A percentile compares a stretch with the other conserved stretches of the same genome.
Conservation (phyloP, 2,797 vertebrate genomes). For the Microctenopoma steveboyesi region DNA sequence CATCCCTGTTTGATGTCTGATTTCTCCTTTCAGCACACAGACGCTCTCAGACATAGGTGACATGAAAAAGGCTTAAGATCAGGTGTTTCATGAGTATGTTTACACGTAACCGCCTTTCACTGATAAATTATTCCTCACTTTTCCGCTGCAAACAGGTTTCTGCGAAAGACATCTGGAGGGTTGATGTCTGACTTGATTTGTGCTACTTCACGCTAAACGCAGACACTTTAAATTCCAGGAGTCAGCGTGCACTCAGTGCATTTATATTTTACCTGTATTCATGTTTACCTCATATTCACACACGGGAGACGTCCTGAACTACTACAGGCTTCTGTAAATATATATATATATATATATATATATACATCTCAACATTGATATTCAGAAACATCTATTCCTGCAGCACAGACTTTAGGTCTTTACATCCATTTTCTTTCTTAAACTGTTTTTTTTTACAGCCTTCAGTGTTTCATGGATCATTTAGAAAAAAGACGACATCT, state of each 20-base stretch:
- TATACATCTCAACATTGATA: neutral
- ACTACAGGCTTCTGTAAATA: neutral
- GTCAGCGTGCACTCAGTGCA: neutral
- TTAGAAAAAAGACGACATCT: no score
- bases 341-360: neutral
- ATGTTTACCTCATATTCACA: neutral
- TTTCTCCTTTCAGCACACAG: conserved; percentile 41
- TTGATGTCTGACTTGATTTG: conserved; percentile 63
- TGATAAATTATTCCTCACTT: conserved; percentile 44
- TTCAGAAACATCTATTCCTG: neutral
- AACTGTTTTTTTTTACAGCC: no score
- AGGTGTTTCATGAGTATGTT: conserved; percentile 75
- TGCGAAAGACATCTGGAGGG: conserved; percentile 43
- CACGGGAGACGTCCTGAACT: neutral
- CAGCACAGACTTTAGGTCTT: neutral
- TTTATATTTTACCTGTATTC: conserved; percentile 34
- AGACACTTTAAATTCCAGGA: conserved; percentile 39
- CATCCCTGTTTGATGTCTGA: conserved; percentile 65
- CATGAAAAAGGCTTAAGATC: conserved; percentile 68
- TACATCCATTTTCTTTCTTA: no score
- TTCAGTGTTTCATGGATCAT: no score
- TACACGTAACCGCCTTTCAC: conserved; percentile 46
- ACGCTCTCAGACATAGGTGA: conserved; percentile 57
- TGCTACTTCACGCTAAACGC: conserved; percentile 57
- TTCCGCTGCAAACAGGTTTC: conserved; percentile 5